A percentile compares a stretch with the other conserved stretches of the same genome.
Evolutionary conservation across 1,140 invertebrate genomes (phyloP).

Genomic region (Limonius californicus): DNA sequence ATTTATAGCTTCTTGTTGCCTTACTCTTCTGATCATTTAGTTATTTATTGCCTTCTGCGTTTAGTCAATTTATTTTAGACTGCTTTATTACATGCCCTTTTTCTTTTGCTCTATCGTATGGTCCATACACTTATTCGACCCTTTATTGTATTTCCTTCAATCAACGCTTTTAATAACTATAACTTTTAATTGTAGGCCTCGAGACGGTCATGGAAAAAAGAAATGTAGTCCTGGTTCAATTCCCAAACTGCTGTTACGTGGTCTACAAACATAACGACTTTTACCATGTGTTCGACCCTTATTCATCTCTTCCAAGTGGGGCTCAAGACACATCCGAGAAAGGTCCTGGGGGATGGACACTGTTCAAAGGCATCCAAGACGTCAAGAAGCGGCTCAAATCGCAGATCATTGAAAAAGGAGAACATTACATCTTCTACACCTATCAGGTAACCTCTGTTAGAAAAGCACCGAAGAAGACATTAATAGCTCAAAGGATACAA

Average conservation of each 20-base stretch:
- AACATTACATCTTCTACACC: conserved; percentile 47
- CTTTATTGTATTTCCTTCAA: too few relatives aligned
- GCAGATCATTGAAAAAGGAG: conserved; percentile 19
- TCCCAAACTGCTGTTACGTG: conserved; percentile 51
- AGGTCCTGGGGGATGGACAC: conserved; percentile 36
- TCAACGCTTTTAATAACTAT: too few relatives aligned
- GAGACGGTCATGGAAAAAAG: conserved; percentile 38
- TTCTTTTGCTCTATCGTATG: too few relatives aligned
- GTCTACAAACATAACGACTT: conserved; percentile 52
- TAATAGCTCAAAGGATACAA: conserved; percentile 45
- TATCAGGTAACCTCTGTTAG: conserved; percentile 54
- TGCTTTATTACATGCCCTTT: too few relatives aligned
- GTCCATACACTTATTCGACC: too few relatives aligned
- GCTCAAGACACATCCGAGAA: conserved; percentile 25
- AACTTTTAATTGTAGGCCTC: conserved; percentile 32
- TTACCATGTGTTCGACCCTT: conserved; percentile 58
- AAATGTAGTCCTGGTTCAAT: conserved; percentile 55
- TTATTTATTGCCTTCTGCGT: too few relatives aligned
- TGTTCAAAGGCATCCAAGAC: conserved; percentile 29
- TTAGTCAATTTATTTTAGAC: too few relatives aligned
- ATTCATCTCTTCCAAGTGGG: conserved; percentile 41
- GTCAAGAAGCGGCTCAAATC: conserved; percentile 36
- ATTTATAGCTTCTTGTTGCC: too few relatives aligned
- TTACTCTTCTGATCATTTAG: too few relatives aligned
- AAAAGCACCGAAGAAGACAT: conserved; percentile 48